Conservation (phyloP, 2,113 vertebrate genomes). For the Pangasianodon hypophthalmus region DNA sequence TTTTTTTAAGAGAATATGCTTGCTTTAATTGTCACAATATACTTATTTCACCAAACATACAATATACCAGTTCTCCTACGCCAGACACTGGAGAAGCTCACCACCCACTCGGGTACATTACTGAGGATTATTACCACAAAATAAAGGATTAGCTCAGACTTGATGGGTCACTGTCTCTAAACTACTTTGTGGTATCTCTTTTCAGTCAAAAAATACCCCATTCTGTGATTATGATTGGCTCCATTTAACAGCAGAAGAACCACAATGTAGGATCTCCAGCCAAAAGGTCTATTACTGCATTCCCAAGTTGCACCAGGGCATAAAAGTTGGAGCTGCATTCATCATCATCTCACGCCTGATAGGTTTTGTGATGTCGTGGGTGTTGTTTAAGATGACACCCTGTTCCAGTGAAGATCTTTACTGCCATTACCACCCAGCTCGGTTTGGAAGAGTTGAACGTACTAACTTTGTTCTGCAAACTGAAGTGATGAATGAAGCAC, state of each 20-base stretch:
- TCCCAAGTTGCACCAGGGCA: constrained; percentile 10
- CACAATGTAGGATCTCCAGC: constrained; percentile 14
- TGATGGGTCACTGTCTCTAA: constrained; percentile 29
- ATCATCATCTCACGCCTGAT: constrained; percentile 10
- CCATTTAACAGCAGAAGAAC: constrained; percentile 7
- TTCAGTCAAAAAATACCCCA: neutral
- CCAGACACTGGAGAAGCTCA: neutral
- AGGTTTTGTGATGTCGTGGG: constrained; percentile 6
- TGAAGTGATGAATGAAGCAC: constrained; percentile 11
- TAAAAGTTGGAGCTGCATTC: constrained; percentile 9
- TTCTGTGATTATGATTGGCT: constrained; percentile 28
- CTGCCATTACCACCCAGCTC: constrained; percentile 1
- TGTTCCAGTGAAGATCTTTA: neutral
- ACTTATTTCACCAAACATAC: neutral
- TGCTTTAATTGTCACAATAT: neutral
- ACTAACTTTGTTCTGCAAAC: neutral
- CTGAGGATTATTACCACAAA: constrained; percentile 9
- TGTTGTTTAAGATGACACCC: constrained; percentile 19
- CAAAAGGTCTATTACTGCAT: constrained; percentile 28
- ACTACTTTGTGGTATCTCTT: constrained; percentile 16
- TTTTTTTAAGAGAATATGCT: neutral
- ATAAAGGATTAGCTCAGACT: constrained; percentile 32
- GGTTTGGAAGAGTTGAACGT: neutral
- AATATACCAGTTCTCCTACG: neutral
- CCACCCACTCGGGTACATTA: constrained; percentile 1